Evolutionary conservation across 2,113 vertebrate genomes (phyloP).

Genomic region (Trogon surrucura): DNA sequence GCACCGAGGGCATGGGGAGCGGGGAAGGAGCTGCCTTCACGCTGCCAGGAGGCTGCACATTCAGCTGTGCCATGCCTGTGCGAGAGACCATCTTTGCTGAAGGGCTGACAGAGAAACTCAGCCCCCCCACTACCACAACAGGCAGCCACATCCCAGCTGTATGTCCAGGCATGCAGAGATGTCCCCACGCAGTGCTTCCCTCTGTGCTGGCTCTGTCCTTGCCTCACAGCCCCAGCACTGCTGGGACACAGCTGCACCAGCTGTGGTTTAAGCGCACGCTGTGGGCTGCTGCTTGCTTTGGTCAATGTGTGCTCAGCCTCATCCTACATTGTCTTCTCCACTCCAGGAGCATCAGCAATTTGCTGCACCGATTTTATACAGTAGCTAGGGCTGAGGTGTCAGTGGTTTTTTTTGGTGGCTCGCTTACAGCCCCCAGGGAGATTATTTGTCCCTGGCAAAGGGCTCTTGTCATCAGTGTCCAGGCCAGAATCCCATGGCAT

Average conservation of each 20-base stretch:
- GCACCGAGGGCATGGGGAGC: neutral
- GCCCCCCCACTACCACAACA: fast-evolving
- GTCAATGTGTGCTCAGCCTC: neutral
- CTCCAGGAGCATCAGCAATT: neutral
- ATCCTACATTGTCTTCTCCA: neutral
- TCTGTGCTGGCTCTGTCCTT: neutral
- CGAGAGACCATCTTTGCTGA: neutral
- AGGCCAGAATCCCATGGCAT: neutral
- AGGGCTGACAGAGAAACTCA: neutral
- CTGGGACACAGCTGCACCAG: neutral
- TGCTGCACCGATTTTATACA: neutral
- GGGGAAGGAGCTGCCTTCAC: neutral
- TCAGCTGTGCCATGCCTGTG: fast-evolving
- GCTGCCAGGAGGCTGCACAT: fast-evolving
- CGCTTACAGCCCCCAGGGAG: neutral
- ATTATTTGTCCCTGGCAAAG: neutral
- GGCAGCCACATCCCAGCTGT: neutral
- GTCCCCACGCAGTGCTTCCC: neutral
- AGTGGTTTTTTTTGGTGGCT: neutral
- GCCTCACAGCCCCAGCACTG: neutral
- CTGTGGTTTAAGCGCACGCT: neutral
- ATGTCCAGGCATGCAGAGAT: neutral
- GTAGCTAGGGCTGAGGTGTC: neutral
- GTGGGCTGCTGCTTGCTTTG: neutral
- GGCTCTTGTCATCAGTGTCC: neutral